These are phyloP conservation scores for Mimumesa dahlbomi DNA, from an alignment of 2,888 invertebrate species.

Conservation along the genomic window DNA sequence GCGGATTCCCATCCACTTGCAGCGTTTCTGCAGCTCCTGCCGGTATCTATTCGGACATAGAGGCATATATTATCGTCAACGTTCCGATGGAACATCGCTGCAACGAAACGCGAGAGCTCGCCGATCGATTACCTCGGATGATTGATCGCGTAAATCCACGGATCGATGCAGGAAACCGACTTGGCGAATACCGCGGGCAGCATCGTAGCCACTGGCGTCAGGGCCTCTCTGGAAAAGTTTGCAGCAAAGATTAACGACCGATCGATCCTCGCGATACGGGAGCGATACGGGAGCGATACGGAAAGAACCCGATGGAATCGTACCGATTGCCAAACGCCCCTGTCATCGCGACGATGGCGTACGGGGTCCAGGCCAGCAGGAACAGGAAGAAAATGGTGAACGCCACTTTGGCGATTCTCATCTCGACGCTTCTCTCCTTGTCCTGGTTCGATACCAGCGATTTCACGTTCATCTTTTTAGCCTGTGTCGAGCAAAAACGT, in stretches of 20 bases:
- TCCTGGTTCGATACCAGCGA: constrained; percentile 88
- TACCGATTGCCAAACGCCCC: constrained; percentile 89
- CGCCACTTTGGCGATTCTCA: constrained; percentile 93
- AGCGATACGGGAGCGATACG: too few relatives aligned
- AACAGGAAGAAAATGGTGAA: constrained; percentile 93
- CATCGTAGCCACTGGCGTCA: constrained; percentile 86
- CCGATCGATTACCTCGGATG: constrained; percentile 89
- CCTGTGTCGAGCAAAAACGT: constrained; percentile 78
- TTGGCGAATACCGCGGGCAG: constrained; percentile 93
- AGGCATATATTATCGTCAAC: background rate
- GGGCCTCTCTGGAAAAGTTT: constrained; percentile 73
- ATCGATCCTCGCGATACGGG: too few relatives aligned
- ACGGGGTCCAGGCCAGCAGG: constrained; percentile 94
- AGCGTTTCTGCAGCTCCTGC: constrained; percentile 89
- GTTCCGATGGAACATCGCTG: background rate
- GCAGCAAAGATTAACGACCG: background rate
- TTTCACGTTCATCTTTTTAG: constrained; percentile 95
- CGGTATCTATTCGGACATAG: constrained; percentile 79
- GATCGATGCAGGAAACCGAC: constrained; percentile 94
- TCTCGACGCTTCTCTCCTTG: constrained; percentile 88
- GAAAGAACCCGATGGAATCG: too few relatives aligned
- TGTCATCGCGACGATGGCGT: constrained; percentile 90
- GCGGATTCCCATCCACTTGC: constrained; percentile 86
- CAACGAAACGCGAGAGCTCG: background rate
- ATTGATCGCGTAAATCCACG: constrained; percentile 94